These are phyloP conservation scores for Ladona fulva DNA, from an alignment of 1,140 invertebrate genomes.

Conservation along the genomic window DNA sequence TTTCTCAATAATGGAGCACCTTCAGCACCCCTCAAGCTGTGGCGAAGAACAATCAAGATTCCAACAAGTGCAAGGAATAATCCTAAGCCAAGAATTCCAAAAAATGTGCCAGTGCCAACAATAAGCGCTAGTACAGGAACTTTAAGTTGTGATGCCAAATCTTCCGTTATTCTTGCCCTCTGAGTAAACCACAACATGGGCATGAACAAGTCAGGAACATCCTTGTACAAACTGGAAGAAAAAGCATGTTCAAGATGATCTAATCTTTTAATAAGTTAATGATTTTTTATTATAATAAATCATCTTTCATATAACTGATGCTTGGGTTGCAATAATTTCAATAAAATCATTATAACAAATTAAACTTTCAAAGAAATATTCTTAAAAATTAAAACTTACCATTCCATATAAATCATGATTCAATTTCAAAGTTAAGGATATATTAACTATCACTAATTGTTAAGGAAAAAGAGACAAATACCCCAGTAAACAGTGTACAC, in stretches of 20 bases:
- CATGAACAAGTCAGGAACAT: conserved; percentile 46
- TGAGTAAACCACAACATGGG: conserved; percentile 70
- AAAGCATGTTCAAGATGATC: not conserved
- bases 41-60: conserved; percentile 31
- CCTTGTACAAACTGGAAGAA: conserved; percentile 42
- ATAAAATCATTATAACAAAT: too few relatives aligned
- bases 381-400: too few relatives aligned
- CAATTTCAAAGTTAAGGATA: too few relatives aligned
- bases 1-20: not conserved
- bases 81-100: conserved; percentile 41
- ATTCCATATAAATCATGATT: too few relatives aligned
- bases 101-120: conserved; percentile 43
- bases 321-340: too few relatives aligned
- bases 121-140: conserved; percentile 39
- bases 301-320: too few relatives aligned
- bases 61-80: conserved; percentile 38
- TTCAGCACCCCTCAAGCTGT: not conserved
- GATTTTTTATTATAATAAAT: too few relatives aligned
- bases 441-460: too few relatives aligned
- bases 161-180: conserved; percentile 46
- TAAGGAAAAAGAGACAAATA: too few relatives aligned
- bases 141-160: conserved; percentile 47
- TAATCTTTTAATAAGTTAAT: too few relatives aligned
- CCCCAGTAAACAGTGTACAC: too few relatives aligned
- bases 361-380: too few relatives aligned